These are phyloP conservation scores for Clarias gariepinus DNA, from an alignment of 2,113 vertebrate species.

Conservation along the genomic window DNA sequence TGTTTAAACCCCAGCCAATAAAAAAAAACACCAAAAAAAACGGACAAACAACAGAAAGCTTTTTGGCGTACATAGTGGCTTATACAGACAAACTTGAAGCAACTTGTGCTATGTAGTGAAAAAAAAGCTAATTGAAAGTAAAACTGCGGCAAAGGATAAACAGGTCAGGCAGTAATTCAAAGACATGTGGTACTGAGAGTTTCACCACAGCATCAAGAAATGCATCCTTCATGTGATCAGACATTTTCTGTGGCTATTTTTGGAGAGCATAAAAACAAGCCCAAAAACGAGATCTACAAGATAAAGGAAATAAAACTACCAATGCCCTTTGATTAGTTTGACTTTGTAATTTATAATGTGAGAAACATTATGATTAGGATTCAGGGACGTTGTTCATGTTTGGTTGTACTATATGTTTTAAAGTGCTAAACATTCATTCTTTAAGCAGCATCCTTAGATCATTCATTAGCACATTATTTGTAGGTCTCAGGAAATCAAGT, in stretches of 20 bases:
- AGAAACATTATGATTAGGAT: background rate
- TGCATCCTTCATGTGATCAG: background rate
- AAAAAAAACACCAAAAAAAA: too few relatives aligned
- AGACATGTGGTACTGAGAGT: background rate
- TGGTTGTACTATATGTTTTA: background rate
- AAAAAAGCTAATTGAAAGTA: background rate
- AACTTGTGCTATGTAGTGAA: background rate
- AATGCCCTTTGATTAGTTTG: too few relatives aligned
- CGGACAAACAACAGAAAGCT: too few relatives aligned
- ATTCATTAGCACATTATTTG: background rate
- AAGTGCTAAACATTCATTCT: background rate
- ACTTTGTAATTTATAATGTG: too few relatives aligned
- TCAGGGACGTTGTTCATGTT: background rate
- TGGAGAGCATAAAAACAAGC: background rate
- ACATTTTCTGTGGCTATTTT: background rate
- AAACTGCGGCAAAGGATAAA: background rate
- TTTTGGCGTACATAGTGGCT: too few relatives aligned
- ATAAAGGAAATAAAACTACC: background rate
- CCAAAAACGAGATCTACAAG: background rate
- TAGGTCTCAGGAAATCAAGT: background rate
- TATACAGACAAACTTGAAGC: background rate
- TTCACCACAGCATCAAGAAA: background rate
- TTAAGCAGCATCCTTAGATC: background rate
- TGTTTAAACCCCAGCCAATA: too few relatives aligned
- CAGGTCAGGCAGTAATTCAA: background rate